Evolutionary conservation across 1,140 invertebrate species (phyloP), one percentile per base, ranked within the genome.

Genomic region (Thaumetopoea pityocampa): DNA sequence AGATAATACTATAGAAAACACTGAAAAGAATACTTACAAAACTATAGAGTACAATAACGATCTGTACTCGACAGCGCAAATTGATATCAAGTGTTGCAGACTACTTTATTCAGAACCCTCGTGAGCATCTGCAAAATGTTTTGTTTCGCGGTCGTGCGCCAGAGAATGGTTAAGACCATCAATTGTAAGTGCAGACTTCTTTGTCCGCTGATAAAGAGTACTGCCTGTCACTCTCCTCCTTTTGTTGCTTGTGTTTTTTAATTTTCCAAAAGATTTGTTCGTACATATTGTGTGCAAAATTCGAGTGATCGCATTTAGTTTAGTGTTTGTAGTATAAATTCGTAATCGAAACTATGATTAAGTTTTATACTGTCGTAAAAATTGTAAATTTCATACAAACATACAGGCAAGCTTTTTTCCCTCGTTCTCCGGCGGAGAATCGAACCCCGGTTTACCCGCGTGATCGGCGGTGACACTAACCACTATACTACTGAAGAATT

Each of bases 101-200:
- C 28, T 38, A 38, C 29, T 38, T 38, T 38, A 12, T 26, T 3
- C 34, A 36, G 34, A 36, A 36, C 20, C 20, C 22, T 36, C 34
- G 20, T 12, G 17, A 19, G 29, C 36, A 38, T 38, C 36, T 38
- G 36, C 10, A 20, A 9, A 38, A 38, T 38, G 36, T 38, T 38
- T 38, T 38, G 36, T 28, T 38, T 38, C 26, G 14, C 26, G 9
- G 29, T 38, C 36, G 24, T n/a, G n/a, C 33, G 20, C 26, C 14
- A 18, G 23, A 20, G 26, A 29, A 19, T 28, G 26, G 36, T 19
- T 10, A n/a, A 29, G 33, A 36, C 20, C 34, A 36, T 36, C 34
- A 36, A 36, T 36, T 36, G 34, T 22, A 36, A 36, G 34, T 24
- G 26, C 36, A 38, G 16, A 28, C 12, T 38, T 38, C 26, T 38